phyloP scores from a whole-genome alignment of 2,888 invertebrate genomes.

The Melanophora roralis region DNA sequence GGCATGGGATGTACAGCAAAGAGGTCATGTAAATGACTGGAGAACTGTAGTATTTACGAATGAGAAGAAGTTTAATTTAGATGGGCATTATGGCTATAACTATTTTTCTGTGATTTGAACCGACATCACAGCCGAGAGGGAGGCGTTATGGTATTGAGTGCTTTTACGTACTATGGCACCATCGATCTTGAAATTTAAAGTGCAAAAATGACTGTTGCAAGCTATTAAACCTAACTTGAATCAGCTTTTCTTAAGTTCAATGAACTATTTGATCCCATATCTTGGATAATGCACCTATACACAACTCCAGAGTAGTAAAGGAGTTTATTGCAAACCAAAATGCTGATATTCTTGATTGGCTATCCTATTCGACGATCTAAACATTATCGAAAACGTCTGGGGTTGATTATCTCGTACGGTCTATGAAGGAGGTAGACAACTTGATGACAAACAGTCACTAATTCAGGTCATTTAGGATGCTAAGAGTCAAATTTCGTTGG shows the following conservation, averaged over 20 bases:
- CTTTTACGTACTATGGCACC: not conserved
- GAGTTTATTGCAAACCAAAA: not conserved
- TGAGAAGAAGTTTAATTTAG: not conserved
- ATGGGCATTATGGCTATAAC: too few species aligned
- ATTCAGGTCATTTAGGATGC: not conserved
- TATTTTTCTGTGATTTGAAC: too few species aligned
- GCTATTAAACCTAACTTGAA: not conserved
- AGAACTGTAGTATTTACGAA: not conserved
- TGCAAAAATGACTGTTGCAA: too few species aligned
- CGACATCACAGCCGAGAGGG: not conserved
- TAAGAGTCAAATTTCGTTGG: too few species aligned
- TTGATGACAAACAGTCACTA: not conserved
- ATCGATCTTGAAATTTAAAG: too few species aligned
- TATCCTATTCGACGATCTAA: too few species aligned
- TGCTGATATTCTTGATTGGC: too few species aligned
- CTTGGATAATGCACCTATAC: not conserved
- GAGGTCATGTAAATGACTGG: not conserved
- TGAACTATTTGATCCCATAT: not conserved
- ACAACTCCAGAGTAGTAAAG: not conserved
- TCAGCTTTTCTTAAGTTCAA: not conserved
- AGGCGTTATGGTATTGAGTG: not conserved
- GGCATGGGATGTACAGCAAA: not conserved
- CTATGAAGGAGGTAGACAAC: not conserved
- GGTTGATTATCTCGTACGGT: not conserved
- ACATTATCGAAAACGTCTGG: too few species aligned